These are phyloP conservation scores for Leptopilina boulardi DNA, from an alignment of 1,140 invertebrate genomes.

Conservation along the genomic window DNA sequence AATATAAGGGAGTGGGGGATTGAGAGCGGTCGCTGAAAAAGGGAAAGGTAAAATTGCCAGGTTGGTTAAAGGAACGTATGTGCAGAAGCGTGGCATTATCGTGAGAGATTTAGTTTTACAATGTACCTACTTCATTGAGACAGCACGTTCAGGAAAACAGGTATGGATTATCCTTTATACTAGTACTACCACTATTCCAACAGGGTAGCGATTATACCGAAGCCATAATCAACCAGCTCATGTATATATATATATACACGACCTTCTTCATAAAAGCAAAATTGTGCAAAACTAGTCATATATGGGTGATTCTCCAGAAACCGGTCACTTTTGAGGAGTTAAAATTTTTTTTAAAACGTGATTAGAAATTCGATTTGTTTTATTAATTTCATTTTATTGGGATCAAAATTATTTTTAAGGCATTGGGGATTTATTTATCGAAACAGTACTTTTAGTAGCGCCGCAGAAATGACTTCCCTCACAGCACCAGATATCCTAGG, in stretches of 20 bases:
- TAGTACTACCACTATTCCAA: neutral
- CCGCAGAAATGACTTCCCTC: no score
- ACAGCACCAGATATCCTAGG: no score
- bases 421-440: neutral
- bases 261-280: neutral
- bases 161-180: neutral
- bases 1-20: neutral
- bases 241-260: no score
- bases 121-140: conserved; percentile 32
- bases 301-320: no score
- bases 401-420: no score
- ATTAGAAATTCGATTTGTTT: no score
- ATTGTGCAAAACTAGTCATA: neutral
- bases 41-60: conserved; percentile 59
- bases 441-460: neutral
- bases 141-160: conserved; percentile 15
- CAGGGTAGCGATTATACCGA: neutral
- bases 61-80: conserved; percentile 1
- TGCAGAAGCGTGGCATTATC: conserved; percentile 31
- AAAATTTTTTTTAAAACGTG: no score
- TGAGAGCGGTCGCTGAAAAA: conserved; percentile 47
- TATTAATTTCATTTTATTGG: no score
- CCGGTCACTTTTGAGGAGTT: no score
- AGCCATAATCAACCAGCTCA: conserved; percentile 6
- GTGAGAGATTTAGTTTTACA: conserved; percentile 26